phyloP scores from a whole-genome alignment of 2,888 invertebrate genomes.

The Nomada flava region DNA sequence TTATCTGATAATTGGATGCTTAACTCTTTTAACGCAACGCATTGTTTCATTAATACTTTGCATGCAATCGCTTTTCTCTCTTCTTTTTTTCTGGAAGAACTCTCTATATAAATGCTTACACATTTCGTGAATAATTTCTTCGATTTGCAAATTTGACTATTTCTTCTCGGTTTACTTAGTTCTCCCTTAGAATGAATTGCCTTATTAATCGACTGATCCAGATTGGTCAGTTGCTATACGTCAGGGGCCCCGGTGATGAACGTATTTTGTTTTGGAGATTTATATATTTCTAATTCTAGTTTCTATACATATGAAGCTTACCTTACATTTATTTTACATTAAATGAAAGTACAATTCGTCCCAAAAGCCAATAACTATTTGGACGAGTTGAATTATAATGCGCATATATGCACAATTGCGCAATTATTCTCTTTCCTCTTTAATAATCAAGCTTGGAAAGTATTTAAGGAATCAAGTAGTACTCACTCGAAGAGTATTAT shows the following conservation, averaged over 20 bases:
- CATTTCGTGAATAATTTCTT: not conserved
- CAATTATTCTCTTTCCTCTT: not conserved
- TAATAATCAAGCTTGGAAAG: constrained; percentile 1
- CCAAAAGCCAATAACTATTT: not conserved
- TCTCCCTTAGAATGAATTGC: not conserved
- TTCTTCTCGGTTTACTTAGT: not conserved
- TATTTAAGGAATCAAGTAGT: constrained; percentile 5
- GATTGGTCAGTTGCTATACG: not conserved
- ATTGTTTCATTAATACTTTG: not conserved
- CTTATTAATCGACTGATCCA: not conserved
- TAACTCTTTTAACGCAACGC: not conserved
- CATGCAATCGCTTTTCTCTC: not conserved
- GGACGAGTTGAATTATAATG: not conserved
- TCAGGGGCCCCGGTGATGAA: not conserved
- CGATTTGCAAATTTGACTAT: not conserved
- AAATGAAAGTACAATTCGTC: not conserved
- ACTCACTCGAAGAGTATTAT: not conserved
- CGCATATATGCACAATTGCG: not conserved
- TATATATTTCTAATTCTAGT: not conserved
- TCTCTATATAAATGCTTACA: not conserved
- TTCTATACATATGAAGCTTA: not conserved
- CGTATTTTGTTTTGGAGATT: constrained; percentile 1
- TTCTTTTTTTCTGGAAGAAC: not conserved
- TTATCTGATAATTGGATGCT: not conserved
- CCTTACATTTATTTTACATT: constrained; percentile 11